These are phyloP conservation scores for Trichogramma pretiosum DNA, from an alignment of 1,140 invertebrate species.

Conservation along the genomic window DNA sequence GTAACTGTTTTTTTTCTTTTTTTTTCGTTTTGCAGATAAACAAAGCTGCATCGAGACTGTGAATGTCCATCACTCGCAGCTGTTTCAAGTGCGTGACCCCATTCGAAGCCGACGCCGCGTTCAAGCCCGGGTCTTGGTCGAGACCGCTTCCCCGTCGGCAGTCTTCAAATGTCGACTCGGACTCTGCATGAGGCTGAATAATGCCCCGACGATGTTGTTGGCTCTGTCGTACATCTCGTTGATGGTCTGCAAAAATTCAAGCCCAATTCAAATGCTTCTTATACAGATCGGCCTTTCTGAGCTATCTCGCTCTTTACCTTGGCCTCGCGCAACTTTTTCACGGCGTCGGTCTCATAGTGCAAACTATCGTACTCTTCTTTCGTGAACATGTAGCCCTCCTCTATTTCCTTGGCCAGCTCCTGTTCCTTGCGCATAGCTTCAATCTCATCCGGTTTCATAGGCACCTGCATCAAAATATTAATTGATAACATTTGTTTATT, in stretches of 20 bases:
- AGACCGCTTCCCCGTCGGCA: too few species aligned
- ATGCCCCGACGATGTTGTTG: constrained; percentile 51
- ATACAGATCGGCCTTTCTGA: background rate
- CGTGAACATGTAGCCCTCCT: constrained; percentile 44
- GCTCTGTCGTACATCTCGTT: constrained; percentile 56
- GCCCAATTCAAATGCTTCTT: background rate
- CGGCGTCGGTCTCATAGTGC: constrained; percentile 53
- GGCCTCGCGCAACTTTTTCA: constrained; percentile 50
- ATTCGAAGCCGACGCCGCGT: too few species aligned
- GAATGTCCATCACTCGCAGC: too few species aligned
- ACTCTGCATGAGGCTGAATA: constrained; percentile 24
- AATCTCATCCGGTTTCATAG: constrained; percentile 23
- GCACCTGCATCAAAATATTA: constrained; percentile 16
- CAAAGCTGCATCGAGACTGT: too few species aligned
- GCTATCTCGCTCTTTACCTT: constrained; percentile 39
- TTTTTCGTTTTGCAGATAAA: too few species aligned
- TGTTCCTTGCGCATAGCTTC: constrained; percentile 28
- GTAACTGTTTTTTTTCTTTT: too few species aligned
- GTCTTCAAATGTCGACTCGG: too few species aligned
- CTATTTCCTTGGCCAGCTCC: constrained; percentile 40
- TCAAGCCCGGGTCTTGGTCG: too few species aligned
- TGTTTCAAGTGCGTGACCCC: too few species aligned
- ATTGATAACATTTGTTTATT: background rate
- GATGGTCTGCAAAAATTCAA: constrained; percentile 47
- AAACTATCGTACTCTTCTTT: constrained; percentile 48